Base-by-base conservation (phyloP, 1,140 invertebrate genomes). In the Heliconius nattereri region DNA sequence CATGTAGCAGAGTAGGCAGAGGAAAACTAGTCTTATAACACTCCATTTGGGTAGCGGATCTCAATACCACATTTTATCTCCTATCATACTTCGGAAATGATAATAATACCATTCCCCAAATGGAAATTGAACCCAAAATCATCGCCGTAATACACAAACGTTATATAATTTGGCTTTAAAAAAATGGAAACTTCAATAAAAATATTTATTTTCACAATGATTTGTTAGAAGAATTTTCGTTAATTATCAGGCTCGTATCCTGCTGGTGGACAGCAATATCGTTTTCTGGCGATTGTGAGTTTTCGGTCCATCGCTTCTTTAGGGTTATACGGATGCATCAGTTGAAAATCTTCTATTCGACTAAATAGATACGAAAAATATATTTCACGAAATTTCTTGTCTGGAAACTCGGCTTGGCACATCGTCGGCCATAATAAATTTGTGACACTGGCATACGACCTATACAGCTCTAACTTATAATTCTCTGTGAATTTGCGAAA, bases 331-430 rank as follows among this genome's bases (percentile, higher is more conserved):
- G 92, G 92, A 75, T 91, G 92, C 83, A 93, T 90, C 26, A 94
- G 73, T 19, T 87, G 83, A 19, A 94, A 8, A 75, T 94, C 90
- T 76, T 92, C 86, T 9, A 89, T 71, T n/a, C 86, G 84, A 9
- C 79, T 80, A 72, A 78, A 89, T 8, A 94, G 71, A 85, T 94
- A 94, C 5, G 92, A 90, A 80, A 91, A 93, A 81, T 86, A 94
- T 82, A 92, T 93, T 82, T 94, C 89, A 23, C 92, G 85, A 81
- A 93, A 94, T 20, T 89, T 90, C 57, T 92, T 92, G 73, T 92
- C 90, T 3, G 90, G 91, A 79, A 91, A 90, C 76, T 91, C 83
- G 0, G 90, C 86, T 77, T 91, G 90, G 78, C 74, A 92, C 91
- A 93, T 94, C 6, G 91, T 86, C 1, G 89, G 85, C 92, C 92